Base-by-base conservation (phyloP, 2,113 vertebrate species). In the Pholis gunnellus region DNA sequence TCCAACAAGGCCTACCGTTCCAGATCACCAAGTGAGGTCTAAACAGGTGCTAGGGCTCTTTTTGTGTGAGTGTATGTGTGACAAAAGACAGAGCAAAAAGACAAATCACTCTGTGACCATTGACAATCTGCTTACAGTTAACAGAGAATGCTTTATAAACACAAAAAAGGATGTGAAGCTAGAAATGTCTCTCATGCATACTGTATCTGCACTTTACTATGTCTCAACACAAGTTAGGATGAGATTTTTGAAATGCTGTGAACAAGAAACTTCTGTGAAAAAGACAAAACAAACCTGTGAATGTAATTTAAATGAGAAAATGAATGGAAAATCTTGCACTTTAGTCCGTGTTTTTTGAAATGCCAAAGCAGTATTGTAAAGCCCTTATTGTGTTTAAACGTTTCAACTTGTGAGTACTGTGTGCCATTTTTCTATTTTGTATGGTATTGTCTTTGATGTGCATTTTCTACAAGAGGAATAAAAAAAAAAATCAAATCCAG, bases 341-440 rank as follows among this genome's bases (percentile, higher is more conserved):
- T 98, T 97, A 97, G 95, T 96, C 92, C 81, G 91, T 95, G 95
- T 96, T 94, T 85, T 75, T 66, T 60, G 6, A 96, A 92, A 96
- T 96, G 96, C 97, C 97, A 95, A 97, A 98, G 97, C 97, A 97
- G 97, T 98, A 96, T 98, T 98, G 96, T 95, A 79, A 82, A 85
- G 89, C 84, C 79, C 81, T 85, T 90, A 42, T 93, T 86, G 94
- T 94, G 93, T 95, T 87, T 85, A 91, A 87, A 88, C 56, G 75
- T 88, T 79, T 88, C 78, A 91, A 87, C 56, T 13, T 78, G 83
- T 92, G 84, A 85, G 83, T 91, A 80, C 54, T 34, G 73, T 87
- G 89, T 88, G 89, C 90, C 84, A 88, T 93, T 93, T 91, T 94
- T 95, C 79, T 94, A 95, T 91, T 92, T 90, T 91, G 88, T 94